phyloP scores from a whole-genome alignment of 2,113 vertebrate species.

The Rhinoptilus africanus region DNA sequence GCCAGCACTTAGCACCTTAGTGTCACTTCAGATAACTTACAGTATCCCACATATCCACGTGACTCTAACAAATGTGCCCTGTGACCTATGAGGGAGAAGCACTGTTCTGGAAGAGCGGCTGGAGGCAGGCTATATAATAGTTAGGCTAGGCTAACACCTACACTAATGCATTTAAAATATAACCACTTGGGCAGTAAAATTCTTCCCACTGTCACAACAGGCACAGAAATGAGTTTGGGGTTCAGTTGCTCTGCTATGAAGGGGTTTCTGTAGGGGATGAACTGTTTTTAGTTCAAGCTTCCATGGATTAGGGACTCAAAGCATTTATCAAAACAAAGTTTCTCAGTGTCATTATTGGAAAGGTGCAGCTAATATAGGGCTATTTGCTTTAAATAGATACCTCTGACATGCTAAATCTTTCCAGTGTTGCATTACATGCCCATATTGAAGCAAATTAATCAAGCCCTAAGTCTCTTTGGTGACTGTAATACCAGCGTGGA shows the following conservation, averaged over 20 bases:
- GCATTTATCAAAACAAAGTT: neutral
- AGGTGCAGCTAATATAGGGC: accelerated
- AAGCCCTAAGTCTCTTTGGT: neutral
- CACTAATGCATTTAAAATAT: neutral
- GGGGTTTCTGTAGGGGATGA: neutral
- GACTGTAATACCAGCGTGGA: neutral
- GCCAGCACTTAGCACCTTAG: neutral
- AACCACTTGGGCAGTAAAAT: neutral
- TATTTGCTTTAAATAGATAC: neutral
- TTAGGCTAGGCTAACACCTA: neutral
- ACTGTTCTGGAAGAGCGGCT: accelerated
- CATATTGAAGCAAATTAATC: neutral
- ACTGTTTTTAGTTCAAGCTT: neutral
- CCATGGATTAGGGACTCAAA: neutral
- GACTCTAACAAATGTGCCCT: neutral
- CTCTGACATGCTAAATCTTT: neutral
- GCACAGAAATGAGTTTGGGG: neutral
- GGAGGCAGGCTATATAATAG: neutral
- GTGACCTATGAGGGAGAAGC: neutral
- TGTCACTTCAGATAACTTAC: neutral
- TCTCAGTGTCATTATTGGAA: neutral
- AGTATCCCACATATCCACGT: neutral
- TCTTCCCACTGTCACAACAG: neutral
- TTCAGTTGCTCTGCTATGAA: neutral
- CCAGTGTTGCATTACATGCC: neutral